These are phyloP conservation scores for Prionailurus viverrinus DNA, from an alignment of 2,113 vertebrate species.

Conservation along the genomic window DNA sequence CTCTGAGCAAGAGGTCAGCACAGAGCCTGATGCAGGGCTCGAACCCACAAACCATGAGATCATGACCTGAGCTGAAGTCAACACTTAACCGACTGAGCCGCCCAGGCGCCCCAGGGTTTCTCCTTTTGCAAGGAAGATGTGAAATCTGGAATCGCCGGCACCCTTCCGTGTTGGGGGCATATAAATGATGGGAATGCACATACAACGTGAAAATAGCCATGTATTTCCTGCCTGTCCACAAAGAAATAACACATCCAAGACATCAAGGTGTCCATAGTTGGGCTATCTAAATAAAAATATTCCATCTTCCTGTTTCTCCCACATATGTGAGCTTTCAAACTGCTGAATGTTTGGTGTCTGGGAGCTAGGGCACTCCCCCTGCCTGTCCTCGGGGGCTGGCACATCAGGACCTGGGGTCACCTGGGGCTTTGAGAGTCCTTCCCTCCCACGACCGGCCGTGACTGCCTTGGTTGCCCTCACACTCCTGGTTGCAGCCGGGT, in stretches of 20 bases:
- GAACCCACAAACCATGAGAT: too few relatives aligned
- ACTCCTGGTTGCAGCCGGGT: fast-evolving
- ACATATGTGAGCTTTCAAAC: not conserved
- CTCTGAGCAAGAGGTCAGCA: too few relatives aligned
- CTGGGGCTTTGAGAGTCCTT: not conserved
- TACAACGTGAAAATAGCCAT: conserved; percentile 21
- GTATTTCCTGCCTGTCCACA: not conserved
- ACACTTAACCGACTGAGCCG: too few relatives aligned
- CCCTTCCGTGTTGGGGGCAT: not conserved
- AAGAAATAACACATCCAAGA: not conserved
- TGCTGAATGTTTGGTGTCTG: not conserved
- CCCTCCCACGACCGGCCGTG: fast-evolving
- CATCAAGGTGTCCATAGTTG: not conserved
- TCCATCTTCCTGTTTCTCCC: not conserved
- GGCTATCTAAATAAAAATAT: not conserved
- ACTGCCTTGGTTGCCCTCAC: too few relatives aligned
- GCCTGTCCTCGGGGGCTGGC: not conserved
- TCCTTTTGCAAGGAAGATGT: not conserved
- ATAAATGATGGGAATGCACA: not conserved
- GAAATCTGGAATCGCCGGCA: not conserved
- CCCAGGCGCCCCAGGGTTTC: not conserved
- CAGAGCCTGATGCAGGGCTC: too few relatives aligned
- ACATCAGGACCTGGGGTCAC: not conserved
- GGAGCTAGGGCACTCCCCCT: too few relatives aligned
- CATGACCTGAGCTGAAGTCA: too few relatives aligned